A percentile compares a stretch with the other conserved stretches of the same genome.
Conservation (phyloP, 2,797 vertebrate genomes). For the Hoplostethus mediterraneus region DNA sequence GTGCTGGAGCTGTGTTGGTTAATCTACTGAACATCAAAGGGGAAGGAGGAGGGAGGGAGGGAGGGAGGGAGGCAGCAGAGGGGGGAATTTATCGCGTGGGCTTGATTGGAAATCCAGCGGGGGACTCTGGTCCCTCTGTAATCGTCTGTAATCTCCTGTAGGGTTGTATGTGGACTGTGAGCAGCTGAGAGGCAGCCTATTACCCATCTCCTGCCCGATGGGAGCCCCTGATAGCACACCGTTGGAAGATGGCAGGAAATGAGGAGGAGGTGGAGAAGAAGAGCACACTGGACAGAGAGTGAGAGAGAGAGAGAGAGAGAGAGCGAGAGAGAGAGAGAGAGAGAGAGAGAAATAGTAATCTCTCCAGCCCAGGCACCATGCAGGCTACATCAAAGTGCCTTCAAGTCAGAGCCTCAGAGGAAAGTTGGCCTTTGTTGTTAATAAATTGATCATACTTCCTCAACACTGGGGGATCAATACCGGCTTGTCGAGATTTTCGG, state of each 20-base stretch:
- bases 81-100: constrained; percentile 61
- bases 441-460: constrained; percentile 63
- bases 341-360: constrained; percentile 24
- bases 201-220: constrained; percentile 66
- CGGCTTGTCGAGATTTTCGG: constrained; percentile 25
- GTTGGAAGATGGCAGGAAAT: constrained; percentile 61
- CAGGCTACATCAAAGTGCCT: constrained; percentile 46
- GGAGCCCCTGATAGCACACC: constrained; percentile 61
- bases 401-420: constrained; percentile 26
- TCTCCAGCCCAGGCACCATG: constrained; percentile 29
- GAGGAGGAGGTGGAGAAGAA: constrained; percentile 40
- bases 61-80: constrained; percentile 41
- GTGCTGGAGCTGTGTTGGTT: constrained; percentile 65
- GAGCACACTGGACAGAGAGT: constrained; percentile 7
- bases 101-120: constrained; percentile 73
- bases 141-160: constrained; percentile 74
- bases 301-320: constrained; percentile 20
- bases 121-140: constrained; percentile 61
- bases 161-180: constrained; percentile 66
- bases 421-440: constrained; percentile 49
- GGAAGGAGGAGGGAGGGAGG: constrained; percentile 40
- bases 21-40: constrained; percentile 78
- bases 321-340: constrained; percentile 1
- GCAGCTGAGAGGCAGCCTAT: constrained; percentile 58
- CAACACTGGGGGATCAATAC: constrained; percentile 44